phyloP scores from a whole-genome alignment of 2,797 vertebrate species.

The Gobionotothen gibberifrons region DNA sequence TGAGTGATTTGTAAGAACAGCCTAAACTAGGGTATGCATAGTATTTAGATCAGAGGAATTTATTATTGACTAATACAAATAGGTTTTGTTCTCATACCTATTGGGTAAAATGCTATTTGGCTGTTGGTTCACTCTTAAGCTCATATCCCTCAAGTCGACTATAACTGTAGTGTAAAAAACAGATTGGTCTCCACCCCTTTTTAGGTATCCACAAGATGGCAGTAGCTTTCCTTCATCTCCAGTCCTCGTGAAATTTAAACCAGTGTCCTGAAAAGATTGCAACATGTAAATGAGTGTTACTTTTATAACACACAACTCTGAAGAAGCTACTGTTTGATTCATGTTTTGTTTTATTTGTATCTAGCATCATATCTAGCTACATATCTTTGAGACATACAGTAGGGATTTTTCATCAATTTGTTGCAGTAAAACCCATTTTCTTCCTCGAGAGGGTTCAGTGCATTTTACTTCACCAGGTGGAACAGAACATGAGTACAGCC shows the following conservation, averaged over 20 bases:
- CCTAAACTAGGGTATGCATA: not conserved
- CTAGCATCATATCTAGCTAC: not conserved
- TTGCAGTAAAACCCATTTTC: constrained; percentile 23
- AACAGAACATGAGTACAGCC: constrained; percentile 18
- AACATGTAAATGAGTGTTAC: constrained; percentile 30
- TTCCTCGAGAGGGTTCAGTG: constrained; percentile 4
- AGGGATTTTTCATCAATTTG: constrained; percentile 30
- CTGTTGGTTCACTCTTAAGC: not conserved
- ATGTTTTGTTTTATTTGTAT: constrained; percentile 4
- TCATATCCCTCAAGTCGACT: not conserved
- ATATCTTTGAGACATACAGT: constrained; percentile 4
- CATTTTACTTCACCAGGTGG: constrained; percentile 28
- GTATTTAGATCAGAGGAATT: not conserved
- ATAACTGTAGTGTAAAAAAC: not conserved
- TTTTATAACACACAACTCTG: constrained; percentile 6
- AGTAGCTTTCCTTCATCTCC: constrained; percentile 69
- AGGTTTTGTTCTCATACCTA: not conserved
- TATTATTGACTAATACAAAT: not conserved
- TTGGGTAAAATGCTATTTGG: not conserved
- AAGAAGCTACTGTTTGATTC: not conserved
- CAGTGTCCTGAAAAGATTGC: not conserved
- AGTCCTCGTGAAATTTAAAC: not conserved
- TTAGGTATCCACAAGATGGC: constrained; percentile 72
- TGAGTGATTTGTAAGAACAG: not conserved
- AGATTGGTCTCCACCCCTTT: not conserved